These are phyloP conservation scores for Paratrypauchen microcephalus DNA, from an alignment of 2,797 vertebrate species.

Conservation along the genomic window DNA sequence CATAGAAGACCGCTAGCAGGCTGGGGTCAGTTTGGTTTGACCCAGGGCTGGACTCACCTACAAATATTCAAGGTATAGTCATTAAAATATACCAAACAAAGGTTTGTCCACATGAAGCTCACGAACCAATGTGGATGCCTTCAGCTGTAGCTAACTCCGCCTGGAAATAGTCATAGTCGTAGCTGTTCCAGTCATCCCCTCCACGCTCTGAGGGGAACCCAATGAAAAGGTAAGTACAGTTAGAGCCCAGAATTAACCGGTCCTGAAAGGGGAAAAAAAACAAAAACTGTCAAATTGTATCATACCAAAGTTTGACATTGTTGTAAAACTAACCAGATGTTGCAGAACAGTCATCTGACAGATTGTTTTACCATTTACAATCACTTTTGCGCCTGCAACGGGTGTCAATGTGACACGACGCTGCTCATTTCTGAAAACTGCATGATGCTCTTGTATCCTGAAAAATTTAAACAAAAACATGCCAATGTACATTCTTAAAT, in stretches of 20 bases:
- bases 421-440: slow-evolving; percentile 80
- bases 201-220: slow-evolving; percentile 83
- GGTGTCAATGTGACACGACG: slow-evolving; percentile 77
- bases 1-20: slow-evolving; percentile 85
- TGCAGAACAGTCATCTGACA: slow-evolving; percentile 77
- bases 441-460: slow-evolving; percentile 86
- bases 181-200: slow-evolving; percentile 80
- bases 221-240: slow-evolving; percentile 84
- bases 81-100: not conserved
- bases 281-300: not conserved
- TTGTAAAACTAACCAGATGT: slow-evolving; percentile 78
- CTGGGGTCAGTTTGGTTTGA: slow-evolving; percentile 78
- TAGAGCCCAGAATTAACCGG: slow-evolving; percentile 85
- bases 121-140: slow-evolving; percentile 79
- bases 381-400: slow-evolving; percentile 76
- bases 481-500: not conserved
- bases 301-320: not conserved
- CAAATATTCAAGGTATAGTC: slow-evolving; percentile 14
- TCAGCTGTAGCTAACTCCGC: slow-evolving; percentile 85
- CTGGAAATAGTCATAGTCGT: slow-evolving; percentile 90
- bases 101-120: not conserved
- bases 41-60: slow-evolving; percentile 63
- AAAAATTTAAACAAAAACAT: not conserved
- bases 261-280: slow-evolving; percentile 67
- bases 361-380: slow-evolving; percentile 80